Percentiles rank a stretch among this genome's conserved stretches.
Evolutionary conservation across 2,113 vertebrate species (phyloP).

Genomic region (Numenius arquata): DNA sequence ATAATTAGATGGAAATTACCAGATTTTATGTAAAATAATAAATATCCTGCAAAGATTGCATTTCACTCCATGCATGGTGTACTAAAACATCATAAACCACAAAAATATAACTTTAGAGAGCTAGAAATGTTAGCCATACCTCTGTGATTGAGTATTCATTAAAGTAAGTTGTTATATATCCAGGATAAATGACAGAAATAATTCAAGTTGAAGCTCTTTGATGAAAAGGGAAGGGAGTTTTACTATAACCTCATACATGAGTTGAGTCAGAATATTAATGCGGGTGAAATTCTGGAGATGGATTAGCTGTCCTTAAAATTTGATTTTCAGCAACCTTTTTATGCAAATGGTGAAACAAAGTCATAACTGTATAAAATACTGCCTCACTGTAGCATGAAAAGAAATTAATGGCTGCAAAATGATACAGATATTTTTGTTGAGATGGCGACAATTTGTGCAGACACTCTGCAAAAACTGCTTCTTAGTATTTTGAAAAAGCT

Average conservation of each 20-base stretch:
- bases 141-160: neutral
- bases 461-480: neutral
- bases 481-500: neutral
- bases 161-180: neutral
- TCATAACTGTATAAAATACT: neutral
- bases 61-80: neutral
- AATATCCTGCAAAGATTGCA: neutral
- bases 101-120: neutral
- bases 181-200: neutral
- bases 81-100: neutral
- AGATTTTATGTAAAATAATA: neutral
- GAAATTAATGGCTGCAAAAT: neutral
- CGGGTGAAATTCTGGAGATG: neutral
- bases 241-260: neutral
- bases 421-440: neutral
- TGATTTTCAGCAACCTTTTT: neutral
- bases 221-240: neutral
- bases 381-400: neutral
- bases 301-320: neutral
- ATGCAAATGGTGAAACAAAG: neutral
- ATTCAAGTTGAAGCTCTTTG: neutral
- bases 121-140: neutral
- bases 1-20: neutral
- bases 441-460: neutral
- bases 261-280: neutral